Base-by-base conservation (phyloP, 2,797 vertebrate species). In the Thalassophryne amazonica region DNA sequence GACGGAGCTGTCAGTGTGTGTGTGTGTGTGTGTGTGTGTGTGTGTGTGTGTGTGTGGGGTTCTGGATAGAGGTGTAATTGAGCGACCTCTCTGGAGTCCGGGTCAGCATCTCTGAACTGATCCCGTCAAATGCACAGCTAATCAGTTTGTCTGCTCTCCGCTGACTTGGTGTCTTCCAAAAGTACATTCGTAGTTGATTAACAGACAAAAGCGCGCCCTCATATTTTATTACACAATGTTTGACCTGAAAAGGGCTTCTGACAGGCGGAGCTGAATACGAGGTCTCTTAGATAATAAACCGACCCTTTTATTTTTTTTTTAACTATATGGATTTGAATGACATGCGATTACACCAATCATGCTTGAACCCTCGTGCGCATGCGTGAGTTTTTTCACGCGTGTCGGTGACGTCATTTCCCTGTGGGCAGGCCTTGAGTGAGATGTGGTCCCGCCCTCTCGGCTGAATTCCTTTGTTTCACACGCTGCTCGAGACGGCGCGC, bases 31-130 rank as follows among this genome's bases (percentile, higher is more conserved):
- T 10, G 11, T 13, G 35, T 29, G 23, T 29, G 17, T 50, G 11
- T 36, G 16, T 20, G 5, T 19, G 37, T 27, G 18, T 39, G 40
- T 45, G 37, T 41, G 48, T 21, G 5, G 36, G 25, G 18, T 9
- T 37, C 16, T 22, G 25, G 7, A 33, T 30, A 4, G 25, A 37
- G 45, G 36, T 37, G 43, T 58, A 60, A 64, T 17, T 50, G 55
- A 46, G 19, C 1, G 15, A 21, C 25, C 16, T 46, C 47, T 13
- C 34, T 1, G 42, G 10, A 49, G 49, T 34, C 22, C 3, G 30
- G 28, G n/a, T 27, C 29, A 4, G 0, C 49, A 41, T 55, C 54
- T 56, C 50, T 35, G 34, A 52, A 7, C 50, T 41, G 0, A 30
- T 46, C 1, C 43, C 55, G 42, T 60, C 54, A 41, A 9, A 53